Evolutionary conservation across 2,113 vertebrate species (phyloP).

Genomic region (Parotia lawesii): DNA sequence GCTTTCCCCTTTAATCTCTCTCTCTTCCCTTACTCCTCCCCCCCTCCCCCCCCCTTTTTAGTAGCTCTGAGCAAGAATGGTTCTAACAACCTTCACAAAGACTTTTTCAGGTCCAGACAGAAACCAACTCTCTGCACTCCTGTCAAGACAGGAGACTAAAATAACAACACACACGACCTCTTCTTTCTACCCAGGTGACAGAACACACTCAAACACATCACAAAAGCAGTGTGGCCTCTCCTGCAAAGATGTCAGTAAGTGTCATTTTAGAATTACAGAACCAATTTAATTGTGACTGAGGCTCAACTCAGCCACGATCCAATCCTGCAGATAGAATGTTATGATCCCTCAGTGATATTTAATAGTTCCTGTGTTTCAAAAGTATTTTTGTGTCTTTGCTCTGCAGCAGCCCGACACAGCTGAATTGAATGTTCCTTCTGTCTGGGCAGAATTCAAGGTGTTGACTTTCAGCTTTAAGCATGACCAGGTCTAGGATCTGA

Average conservation of each 20-base stretch:
- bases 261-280: neutral
- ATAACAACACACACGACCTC: neutral
- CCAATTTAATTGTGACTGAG: neutral
- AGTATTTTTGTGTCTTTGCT: neutral
- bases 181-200: neutral
- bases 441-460: neutral
- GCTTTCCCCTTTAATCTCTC: slow-evolving; percentile 30
- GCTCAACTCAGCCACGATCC: neutral
- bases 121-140: neutral
- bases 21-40: neutral
- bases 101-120: slow-evolving; percentile 20
- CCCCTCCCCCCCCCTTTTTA: neutral
- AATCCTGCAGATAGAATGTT: neutral
- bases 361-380: neutral
- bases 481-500: neutral
- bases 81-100: neutral
- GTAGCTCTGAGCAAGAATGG: slow-evolving; percentile 1
- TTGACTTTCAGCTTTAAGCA: neutral
- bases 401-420: neutral
- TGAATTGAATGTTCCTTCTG: neutral
- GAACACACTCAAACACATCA: neutral
- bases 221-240: neutral
- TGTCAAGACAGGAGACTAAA: neutral
- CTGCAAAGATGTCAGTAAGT: neutral
- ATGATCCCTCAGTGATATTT: neutral